A percentile compares a stretch with the other conserved stretches of the same genome.
Evolutionary conservation across 2,113 vertebrate species (phyloP).

Genomic region (Orcinus orca): DNA sequence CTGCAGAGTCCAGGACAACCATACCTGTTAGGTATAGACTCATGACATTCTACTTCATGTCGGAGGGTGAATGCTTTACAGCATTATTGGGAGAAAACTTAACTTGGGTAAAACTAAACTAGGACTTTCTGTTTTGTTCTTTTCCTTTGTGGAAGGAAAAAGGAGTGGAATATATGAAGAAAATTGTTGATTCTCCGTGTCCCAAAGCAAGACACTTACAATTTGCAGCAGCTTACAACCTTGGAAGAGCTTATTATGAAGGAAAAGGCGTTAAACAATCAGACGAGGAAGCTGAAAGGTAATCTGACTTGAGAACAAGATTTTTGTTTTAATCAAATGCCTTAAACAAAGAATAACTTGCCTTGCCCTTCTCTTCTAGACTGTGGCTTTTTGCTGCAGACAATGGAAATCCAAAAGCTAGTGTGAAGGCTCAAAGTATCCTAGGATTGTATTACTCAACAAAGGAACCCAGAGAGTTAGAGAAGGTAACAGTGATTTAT

Average conservation of each 20-base stretch:
- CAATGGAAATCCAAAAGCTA: constrained; percentile 86
- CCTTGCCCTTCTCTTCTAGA: constrained; percentile 63
- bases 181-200: constrained; percentile 80
- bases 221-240: constrained; percentile 87
- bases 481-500: constrained; percentile 80
- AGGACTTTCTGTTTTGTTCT: not conserved
- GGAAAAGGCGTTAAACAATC: constrained; percentile 83
- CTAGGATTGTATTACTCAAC: constrained; percentile 87
- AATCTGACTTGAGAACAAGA: constrained; percentile 32
- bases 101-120: constrained; percentile 12
- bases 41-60: not conserved
- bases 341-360: not conserved
- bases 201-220: constrained; percentile 81
- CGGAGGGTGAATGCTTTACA: not conserved
- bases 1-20: not conserved
- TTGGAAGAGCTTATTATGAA: constrained; percentile 87
- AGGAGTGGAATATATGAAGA: constrained; percentile 86
- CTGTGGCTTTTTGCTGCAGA: constrained; percentile 87
- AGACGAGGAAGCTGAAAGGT: constrained; percentile 86
- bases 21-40: not conserved
- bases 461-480: constrained; percentile 80
- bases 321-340: not conserved
- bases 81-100: not conserved
- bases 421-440: constrained; percentile 85
- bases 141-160: constrained; percentile 80